Percentiles rank a stretch among this genome's conserved stretches.
Conservation (phyloP, 2,888 invertebrate species). For the Agriopis leucophaearia region DNA sequence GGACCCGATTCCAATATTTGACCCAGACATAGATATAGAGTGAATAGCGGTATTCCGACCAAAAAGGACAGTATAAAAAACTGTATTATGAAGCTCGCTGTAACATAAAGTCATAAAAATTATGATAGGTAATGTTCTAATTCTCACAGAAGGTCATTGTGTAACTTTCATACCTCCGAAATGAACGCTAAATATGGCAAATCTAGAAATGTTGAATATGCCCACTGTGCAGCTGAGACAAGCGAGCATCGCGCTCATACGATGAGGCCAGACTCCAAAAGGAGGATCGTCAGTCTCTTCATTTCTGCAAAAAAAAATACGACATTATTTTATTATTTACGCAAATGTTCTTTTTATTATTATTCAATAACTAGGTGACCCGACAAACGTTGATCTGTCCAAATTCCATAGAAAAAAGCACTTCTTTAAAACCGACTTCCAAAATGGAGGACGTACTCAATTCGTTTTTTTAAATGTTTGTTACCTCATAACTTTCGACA, state of each 20-base stretch:
- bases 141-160: conserved; percentile 42
- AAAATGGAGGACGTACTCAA: no score
- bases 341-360: no score
- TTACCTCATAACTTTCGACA: no score
- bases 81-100: conserved; percentile 95
- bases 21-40: conserved; percentile 94
- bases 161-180: conserved; percentile 89
- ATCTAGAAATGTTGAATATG: conserved; percentile 95
- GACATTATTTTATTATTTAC: no score
- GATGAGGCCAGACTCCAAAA: conserved; percentile 81
- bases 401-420: no score
- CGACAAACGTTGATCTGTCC: no score
- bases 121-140: conserved; percentile 35
- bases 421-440: no score
- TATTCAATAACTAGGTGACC: no score
- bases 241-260: conserved; percentile 92
- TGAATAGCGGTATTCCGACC: conserved; percentile 94
- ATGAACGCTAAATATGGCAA: conserved; percentile 94
- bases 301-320: conserved; percentile 60
- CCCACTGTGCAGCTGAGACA: conserved; percentile 95
- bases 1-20: conserved; percentile 94
- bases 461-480: no score
- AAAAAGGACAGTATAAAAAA: conserved; percentile 93
- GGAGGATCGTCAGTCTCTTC: conserved; percentile 80
- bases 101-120: conserved; percentile 56